Evolutionary conservation across 1,140 invertebrate species (phyloP), one percentile per base, ranked within the genome.

Genomic region (Brachystomella parvula): DNA sequence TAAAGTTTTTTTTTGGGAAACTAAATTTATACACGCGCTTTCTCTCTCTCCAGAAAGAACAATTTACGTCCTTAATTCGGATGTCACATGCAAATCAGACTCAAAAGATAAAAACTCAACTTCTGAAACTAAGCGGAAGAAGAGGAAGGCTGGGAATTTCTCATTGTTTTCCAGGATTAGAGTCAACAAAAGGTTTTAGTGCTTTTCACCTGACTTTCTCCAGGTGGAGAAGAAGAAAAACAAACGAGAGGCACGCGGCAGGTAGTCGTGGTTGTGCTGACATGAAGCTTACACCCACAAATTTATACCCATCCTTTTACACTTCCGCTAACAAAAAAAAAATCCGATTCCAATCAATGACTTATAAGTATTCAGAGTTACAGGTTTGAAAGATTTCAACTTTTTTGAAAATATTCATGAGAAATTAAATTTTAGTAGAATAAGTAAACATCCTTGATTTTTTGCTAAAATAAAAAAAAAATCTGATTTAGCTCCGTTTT

Each of bases 11-110:
- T 44, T 44, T 44, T 12, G 39, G 39, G n/a, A 44, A 44, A 44
- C 9, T n/a, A n/a, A 44, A 44, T 44, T n/a, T n/a, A 44, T n/a
- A 44, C 39, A 44, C 39, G n/a, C 39, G n/a, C 39, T n/a, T 12
- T n/a, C 9, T 44, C n/a, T 44, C n/a, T 9, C n/a, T 9, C n/a
- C 24, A 53, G 15, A 53, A 53, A 26, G 49, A 53, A 53, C 49
- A 53, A 53, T 53, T 53, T 53, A 3, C 15, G 9, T 53, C 12
- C 9, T 53, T 53, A 53, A 53, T 53, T 53, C 49, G 12, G 49
- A 53, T 53, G 49, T 53, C 49, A 53, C 49, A 53, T 53, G 49
- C 49, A 53, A 53, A 53, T 53, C 49, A n/a, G n/a, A 44, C 9
- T 12, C n/a, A 9, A 44, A 12, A 9, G 9, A 9, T 12, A 53